A percentile compares a stretch with the other conserved stretches of the same genome.
Evolutionary conservation across 92 coral and sea anemone species (phyloP).

Genomic region (Zoanthus sansibaricus): DNA sequence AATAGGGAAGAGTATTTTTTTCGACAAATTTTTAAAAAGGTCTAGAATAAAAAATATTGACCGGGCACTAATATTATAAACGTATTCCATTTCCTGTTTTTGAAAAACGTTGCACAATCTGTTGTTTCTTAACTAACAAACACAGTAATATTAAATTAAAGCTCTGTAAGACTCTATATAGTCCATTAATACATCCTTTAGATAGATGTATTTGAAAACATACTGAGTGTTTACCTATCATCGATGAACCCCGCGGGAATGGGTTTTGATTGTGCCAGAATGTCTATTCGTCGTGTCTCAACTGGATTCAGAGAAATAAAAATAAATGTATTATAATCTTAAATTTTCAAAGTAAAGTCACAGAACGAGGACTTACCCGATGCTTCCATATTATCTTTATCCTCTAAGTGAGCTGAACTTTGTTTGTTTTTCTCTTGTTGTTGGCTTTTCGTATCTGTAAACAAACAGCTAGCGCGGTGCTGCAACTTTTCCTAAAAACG

Average conservation of each 20-base stretch:
- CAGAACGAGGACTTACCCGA: conserved; percentile 32
- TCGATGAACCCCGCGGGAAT: conserved; percentile 89
- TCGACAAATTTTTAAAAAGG: no score
- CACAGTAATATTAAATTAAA: not conserved
- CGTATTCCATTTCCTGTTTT: not conserved
- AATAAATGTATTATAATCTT: not conserved
- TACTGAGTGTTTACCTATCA: conserved; percentile 72
- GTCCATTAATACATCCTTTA: not conserved
- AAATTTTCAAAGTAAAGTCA: not conserved
- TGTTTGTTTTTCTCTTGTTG: conserved; percentile 79
- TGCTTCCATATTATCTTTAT: conserved; percentile 54
- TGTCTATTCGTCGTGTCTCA: conserved; percentile 65
- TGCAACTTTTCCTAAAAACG: conserved; percentile 57
- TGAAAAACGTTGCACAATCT: not conserved
- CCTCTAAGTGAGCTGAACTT: conserved; percentile 29
- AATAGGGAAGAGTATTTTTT: no score
- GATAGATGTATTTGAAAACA: not conserved
- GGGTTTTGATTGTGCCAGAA: conserved; percentile 77
- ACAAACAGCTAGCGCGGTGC: conserved; percentile 40
- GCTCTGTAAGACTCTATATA: not conserved
- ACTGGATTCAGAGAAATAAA: conserved; percentile 41
- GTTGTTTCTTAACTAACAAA: not conserved
- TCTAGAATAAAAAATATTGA: not conserved
- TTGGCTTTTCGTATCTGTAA: conserved; percentile 61
- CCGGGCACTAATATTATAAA: not conserved